phyloP scores from a whole-genome alignment of 2,888 invertebrate species.

The Drosophila niveifrons region DNA sequence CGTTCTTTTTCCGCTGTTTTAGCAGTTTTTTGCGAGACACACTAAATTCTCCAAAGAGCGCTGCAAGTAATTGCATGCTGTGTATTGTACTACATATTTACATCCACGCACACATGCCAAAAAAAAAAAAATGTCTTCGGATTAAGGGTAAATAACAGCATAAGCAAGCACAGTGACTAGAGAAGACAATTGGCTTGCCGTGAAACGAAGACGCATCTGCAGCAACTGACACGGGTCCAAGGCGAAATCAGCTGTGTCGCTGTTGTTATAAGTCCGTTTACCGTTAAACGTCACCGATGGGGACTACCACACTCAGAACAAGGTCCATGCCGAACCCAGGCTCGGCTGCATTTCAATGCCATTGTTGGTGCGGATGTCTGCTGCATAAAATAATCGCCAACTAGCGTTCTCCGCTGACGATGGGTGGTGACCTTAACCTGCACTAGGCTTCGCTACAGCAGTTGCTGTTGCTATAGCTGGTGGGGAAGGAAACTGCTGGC shows the following conservation, averaged over 20 bases:
- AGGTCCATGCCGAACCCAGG: constrained; percentile 4
- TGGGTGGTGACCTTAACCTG: constrained; percentile 72
- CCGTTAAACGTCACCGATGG: constrained; percentile 66
- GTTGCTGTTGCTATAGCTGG: constrained; percentile 8
- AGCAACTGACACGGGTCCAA: constrained; percentile 41
- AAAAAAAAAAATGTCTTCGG: constrained; percentile 48
- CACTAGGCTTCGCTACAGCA: constrained; percentile 22
- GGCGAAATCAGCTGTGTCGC: constrained; percentile 50
- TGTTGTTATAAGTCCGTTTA: constrained; percentile 68
- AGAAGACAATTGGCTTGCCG: constrained; percentile 49
- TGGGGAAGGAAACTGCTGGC: background rate
- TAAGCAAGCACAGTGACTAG: constrained; percentile 61
- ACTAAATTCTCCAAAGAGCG: constrained; percentile 28
- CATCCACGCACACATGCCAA: background rate
- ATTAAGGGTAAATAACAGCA: constrained; percentile 70
- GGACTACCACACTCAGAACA: constrained; percentile 4
- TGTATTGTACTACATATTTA: background rate
- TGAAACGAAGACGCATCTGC: constrained; percentile 44
- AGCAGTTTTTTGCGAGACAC: constrained; percentile 26
- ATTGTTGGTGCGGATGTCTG: constrained; percentile 72
- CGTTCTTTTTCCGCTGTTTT: constrained; percentile 20
- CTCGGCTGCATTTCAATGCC: constrained; percentile 66
- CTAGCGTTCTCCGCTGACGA: constrained; percentile 29
- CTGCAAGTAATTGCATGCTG: background rate
- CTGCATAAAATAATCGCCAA: constrained; percentile 66